Base-by-base conservation (phyloP, 1,140 invertebrate species). In the Anastrepha obliqua region DNA sequence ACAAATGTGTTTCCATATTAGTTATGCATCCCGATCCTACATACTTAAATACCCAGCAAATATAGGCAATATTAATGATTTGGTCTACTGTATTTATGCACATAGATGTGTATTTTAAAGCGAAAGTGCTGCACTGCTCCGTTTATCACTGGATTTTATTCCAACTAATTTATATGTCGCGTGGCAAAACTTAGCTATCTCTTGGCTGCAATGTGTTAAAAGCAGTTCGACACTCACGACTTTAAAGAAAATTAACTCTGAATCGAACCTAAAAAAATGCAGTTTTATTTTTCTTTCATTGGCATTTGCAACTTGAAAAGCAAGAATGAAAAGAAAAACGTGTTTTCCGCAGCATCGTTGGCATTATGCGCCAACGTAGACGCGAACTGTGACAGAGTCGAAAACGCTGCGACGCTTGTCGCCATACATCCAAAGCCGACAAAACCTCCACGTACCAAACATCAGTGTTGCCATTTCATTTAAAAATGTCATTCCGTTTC, bases 291-390 rank as follows among this genome's bases (percentile, higher is more conserved):
- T 55, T 20, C 47, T 11, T 81, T 20, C 74, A 81, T 47, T 62
- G 15, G 39, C 51, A 60, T 44, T 20, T 11, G 55, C 55, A 86
- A 62, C 20, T 87, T 44, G 67, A 78, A 78, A 39, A 78, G n/a
- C 20, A 87, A 81, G 70, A 78, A 87, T 64, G 13, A 78, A 87
- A 65, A n/a, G 74, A 81, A 81, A 81, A 87, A 87, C 86, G 86
- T 87, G 86, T 87, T 87, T 87, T 67, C 51, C 86, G 44, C 55
- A 64, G 86, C 65, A 87, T 87, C 60, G 86, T 87, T 51, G 62
- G 55, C 86, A 67, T 87, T 65, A 51, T 29, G 42, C 39, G 85
- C 44, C 39, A 29, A 47, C 51, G 29, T 15, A 8, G 85, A 62
- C 51, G 85, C 47, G 11, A 42, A n/a, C 17, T 17, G 20, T 11